Percentiles rank a stretch among this genome's conserved stretches.
phyloP scores from a whole-genome alignment of 1,140 invertebrate species.

The Dufourea novaeangliae region DNA sequence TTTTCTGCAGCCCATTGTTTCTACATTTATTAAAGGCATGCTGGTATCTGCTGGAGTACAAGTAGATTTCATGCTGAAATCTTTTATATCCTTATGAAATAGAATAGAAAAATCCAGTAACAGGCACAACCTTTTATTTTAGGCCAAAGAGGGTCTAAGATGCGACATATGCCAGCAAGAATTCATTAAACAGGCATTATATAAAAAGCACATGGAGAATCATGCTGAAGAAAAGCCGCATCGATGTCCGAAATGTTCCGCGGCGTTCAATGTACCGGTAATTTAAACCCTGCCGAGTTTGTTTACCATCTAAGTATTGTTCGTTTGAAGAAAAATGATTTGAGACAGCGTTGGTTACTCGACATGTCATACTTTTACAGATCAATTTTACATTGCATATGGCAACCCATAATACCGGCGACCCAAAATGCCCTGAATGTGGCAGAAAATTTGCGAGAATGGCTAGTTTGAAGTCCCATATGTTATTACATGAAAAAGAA shows the following conservation, averaged over 20 bases:
- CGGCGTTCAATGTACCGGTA: slow-evolving; percentile 85
- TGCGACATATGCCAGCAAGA: slow-evolving; percentile 83
- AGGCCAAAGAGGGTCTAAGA: slow-evolving; percentile 74
- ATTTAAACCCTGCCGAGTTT: slow-evolving; percentile 2
- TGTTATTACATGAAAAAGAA: slow-evolving; percentile 86
- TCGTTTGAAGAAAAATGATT: background rate
- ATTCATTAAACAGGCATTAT: slow-evolving; percentile 82
- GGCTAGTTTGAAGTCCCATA: slow-evolving; percentile 88
- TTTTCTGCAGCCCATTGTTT: slow-evolving; percentile 1
- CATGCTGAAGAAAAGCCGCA: slow-evolving; percentile 86
- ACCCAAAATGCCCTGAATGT: slow-evolving; percentile 86
- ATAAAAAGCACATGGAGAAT: slow-evolving; percentile 82
- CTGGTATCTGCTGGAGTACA: too few relatives aligned
- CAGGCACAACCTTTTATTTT: slow-evolving; percentile 5
- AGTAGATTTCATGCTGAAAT: background rate
- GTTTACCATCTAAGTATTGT: too few relatives aligned
- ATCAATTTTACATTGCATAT: slow-evolving; percentile 85
- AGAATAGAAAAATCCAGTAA: background rate
- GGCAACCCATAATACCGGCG: slow-evolving; percentile 83
- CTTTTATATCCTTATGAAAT: too few relatives aligned
- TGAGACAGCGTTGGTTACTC: too few relatives aligned
- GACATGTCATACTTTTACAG: slow-evolving; percentile 64
- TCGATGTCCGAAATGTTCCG: slow-evolving; percentile 84
- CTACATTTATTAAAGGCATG: background rate
- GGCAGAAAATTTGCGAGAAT: slow-evolving; percentile 84